A percentile compares a stretch with the other conserved stretches of the same genome.
phyloP scores from a whole-genome alignment of 2,888 invertebrate genomes.

The Drosophila paranaensis region DNA sequence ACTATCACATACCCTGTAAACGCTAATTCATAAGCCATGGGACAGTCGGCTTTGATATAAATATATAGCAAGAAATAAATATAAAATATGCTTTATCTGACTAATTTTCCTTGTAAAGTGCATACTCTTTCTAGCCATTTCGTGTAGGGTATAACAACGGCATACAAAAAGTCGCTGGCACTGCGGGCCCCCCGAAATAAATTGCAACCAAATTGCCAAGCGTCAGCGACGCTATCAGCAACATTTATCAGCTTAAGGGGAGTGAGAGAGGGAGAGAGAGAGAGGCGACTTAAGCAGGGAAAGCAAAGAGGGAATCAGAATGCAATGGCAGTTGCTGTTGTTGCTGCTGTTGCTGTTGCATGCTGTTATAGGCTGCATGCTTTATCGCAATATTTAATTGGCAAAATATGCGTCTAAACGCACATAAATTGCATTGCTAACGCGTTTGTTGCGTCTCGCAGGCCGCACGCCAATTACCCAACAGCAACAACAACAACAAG shows the following conservation, averaged over 20 bases:
- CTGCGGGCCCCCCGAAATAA: constrained; percentile 67
- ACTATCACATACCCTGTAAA: neutral
- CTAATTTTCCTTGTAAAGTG: too few species aligned
- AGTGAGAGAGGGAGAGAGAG: neutral
- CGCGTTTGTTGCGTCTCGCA: constrained; percentile 73
- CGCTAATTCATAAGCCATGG: neutral
- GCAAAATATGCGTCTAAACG: constrained; percentile 84
- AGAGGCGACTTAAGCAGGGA: constrained; percentile 6
- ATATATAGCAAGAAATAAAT: too few species aligned
- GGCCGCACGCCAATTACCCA: constrained; percentile 74
- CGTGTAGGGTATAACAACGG: constrained; percentile 24
- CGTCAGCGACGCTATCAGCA: constrained; percentile 77
- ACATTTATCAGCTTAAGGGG: constrained; percentile 70
- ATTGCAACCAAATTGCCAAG: constrained; percentile 79
- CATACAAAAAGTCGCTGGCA: constrained; percentile 33
- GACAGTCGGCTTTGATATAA: too few species aligned
- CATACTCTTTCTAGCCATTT: neutral
- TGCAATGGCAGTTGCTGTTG: constrained; percentile 39
- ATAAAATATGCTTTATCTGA: too few species aligned
- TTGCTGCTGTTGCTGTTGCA: constrained; percentile 40
- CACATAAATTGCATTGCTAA: constrained; percentile 83
- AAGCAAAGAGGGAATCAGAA: constrained; percentile 7
- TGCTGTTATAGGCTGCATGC: constrained; percentile 80
- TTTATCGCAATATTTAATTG: constrained; percentile 84
- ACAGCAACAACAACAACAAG: constrained; percentile 19